Conservation (phyloP, 1,140 invertebrate genomes). For the Coenobita brevimanus region DNA sequence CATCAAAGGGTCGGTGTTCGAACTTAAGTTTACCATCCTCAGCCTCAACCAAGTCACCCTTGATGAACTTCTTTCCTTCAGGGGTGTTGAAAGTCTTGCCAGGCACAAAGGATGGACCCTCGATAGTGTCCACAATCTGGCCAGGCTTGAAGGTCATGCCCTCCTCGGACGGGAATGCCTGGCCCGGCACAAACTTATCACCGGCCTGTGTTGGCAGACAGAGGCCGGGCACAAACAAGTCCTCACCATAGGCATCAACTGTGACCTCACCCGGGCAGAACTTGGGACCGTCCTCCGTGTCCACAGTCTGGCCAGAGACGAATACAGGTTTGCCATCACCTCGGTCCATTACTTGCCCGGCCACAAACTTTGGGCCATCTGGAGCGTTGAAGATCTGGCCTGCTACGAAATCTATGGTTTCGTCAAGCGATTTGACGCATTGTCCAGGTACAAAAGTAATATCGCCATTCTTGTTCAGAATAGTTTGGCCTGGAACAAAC, state of each 20-base stretch:
- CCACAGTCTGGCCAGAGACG: conserved; percentile 80
- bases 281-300: conserved; percentile 79
- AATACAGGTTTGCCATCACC: conserved; percentile 73
- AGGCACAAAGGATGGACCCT: conserved; percentile 65
- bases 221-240: conserved; percentile 81
- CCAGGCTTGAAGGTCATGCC: conserved; percentile 79
- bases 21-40: conserved; percentile 62
- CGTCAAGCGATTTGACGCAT: conserved; percentile 55
- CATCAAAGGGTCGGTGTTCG: conserved; percentile 50
- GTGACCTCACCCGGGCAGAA: conserved; percentile 79
- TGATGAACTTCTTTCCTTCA: conserved; percentile 68
- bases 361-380: conserved; percentile 80
- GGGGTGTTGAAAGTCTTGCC: conserved; percentile 64
- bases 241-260: conserved; percentile 73
- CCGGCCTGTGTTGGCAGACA: conserved; percentile 77
- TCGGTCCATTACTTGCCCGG: conserved; percentile 82
- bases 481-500: conserved; percentile 71
- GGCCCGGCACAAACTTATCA: conserved; percentile 81
- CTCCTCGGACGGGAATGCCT: conserved; percentile 80
- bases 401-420: conserved; percentile 56
- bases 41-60: conserved; percentile 59
- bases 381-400: conserved; percentile 81
- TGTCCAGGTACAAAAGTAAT: conserved; percentile 69
- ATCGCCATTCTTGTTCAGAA: conserved; percentile 55
- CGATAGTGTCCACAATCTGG: conserved; percentile 66